phyloP scores from a whole-genome alignment of 1,140 invertebrate species.

The Habropoda laboriosa region DNA sequence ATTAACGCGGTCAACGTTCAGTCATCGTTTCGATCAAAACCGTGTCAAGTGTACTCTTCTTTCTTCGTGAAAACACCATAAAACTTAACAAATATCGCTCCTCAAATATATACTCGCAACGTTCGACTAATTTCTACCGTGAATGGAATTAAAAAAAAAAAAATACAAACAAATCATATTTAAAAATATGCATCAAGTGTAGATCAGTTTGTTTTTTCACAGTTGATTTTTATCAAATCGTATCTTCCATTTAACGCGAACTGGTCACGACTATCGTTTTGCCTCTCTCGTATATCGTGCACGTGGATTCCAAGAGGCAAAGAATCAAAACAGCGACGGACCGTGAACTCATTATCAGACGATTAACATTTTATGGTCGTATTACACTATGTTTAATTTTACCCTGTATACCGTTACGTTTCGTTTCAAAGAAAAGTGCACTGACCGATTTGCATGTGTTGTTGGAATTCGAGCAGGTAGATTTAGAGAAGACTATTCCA shows the following conservation, averaged over 20 bases:
- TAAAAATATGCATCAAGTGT: too few species aligned
- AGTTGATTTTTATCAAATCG: too few species aligned
- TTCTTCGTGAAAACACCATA: not conserved
- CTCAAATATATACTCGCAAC: not conserved
- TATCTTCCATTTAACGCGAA: too few species aligned
- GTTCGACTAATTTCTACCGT: not conserved
- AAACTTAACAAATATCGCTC: too few species aligned
- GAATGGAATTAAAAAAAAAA: not conserved
- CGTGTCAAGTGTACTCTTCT: not conserved
- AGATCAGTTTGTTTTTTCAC: too few species aligned
- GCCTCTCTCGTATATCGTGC: not conserved
- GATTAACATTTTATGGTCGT: slow-evolving; percentile 19
- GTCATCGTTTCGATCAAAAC: not conserved
- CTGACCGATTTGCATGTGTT: not conserved
- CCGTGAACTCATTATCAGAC: slow-evolving; percentile 1
- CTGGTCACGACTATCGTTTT: not conserved
- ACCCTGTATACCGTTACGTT: slow-evolving; percentile 2
- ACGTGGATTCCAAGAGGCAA: too few species aligned
- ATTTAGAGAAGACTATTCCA: not conserved
- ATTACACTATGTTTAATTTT: slow-evolving; percentile 14
- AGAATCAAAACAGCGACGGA: not conserved
- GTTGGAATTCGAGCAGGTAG: not conserved
- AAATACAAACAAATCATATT: too few species aligned
- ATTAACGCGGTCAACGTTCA: slow-evolving; percentile 28
- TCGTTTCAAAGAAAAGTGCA: slow-evolving; percentile 6